Evolutionary conservation across 2,888 invertebrate species (phyloP).

Genomic region (Herminia tarsipennalis): DNA sequence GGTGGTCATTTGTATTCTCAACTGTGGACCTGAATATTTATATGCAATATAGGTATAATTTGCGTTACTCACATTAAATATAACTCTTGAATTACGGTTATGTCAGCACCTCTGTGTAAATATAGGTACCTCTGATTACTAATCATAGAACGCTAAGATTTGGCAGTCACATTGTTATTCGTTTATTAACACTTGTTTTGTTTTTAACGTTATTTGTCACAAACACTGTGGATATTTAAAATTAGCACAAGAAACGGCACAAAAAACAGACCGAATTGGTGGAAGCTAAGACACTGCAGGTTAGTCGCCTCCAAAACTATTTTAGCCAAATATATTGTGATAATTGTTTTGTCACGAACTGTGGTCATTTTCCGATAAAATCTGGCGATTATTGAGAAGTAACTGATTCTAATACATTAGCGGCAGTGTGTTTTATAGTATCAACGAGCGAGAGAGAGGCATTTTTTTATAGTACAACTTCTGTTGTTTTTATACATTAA

Average conservation of each 20-base stretch:
- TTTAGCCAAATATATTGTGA: conserved; percentile 48
- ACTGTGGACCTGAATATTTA: conserved; percentile 8
- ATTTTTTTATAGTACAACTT: too few species aligned
- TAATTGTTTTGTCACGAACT: conserved; percentile 71
- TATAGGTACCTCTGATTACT: conserved; percentile 10
- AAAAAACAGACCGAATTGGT: conserved; percentile 18
- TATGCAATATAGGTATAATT: conserved; percentile 8
- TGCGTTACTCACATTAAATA: conserved; percentile 24
- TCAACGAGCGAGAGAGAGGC: too few species aligned
- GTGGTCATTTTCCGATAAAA: conserved; percentile 64
- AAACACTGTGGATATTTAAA: conserved; percentile 23
- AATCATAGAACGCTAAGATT: conserved; percentile 35
- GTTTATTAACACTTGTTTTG: conserved; percentile 21
- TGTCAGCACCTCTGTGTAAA: neutral
- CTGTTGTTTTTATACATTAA: too few species aligned
- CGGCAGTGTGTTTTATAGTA: too few species aligned
- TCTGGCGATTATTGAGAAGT: conserved; percentile 21
- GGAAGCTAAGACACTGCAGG: conserved; percentile 26
- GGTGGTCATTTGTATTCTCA: too few species aligned
- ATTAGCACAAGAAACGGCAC: conserved; percentile 28
- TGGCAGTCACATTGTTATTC: conserved; percentile 43
- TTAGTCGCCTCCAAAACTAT: conserved; percentile 22
- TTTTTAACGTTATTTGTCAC: conserved; percentile 13
- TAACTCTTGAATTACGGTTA: conserved; percentile 11
- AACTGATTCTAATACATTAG: conserved; percentile 12